A percentile compares a stretch with the other conserved stretches of the same genome.
These are phyloP conservation scores for Heterocephalus glaber DNA, from an alignment of 2,113 vertebrate species.

Conservation along the genomic window DNA sequence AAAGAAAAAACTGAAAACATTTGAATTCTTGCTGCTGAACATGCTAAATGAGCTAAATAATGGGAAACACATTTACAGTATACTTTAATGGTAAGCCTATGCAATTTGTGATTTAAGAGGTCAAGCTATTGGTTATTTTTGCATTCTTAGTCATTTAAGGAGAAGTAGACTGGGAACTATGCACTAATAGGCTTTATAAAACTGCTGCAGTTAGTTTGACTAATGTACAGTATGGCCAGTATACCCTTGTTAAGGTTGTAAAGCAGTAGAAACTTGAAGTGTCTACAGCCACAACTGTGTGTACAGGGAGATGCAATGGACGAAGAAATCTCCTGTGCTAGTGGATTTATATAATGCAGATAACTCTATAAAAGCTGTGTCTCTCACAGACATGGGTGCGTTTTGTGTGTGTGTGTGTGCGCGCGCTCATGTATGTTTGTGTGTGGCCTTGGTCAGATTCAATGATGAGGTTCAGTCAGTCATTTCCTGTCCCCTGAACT, in stretches of 20 bases:
- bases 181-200: conserved; percentile 84
- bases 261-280: conserved; percentile 39
- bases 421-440: fast-evolving
- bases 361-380: not conserved
- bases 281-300: not conserved
- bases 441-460: not conserved
- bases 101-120: conserved; percentile 89
- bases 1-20: conserved; percentile 72
- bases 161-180: conserved; percentile 83
- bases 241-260: conserved; percentile 59
- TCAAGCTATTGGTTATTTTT: conserved; percentile 87
- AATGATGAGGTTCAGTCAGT: not conserved
- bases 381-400: not conserved
- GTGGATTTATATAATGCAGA: not conserved
- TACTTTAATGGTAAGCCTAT: conserved; percentile 85
- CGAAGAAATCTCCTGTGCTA: not conserved
- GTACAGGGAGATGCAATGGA: not conserved
- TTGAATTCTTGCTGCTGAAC: conserved; percentile 83
- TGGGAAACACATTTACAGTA: conserved; percentile 88
- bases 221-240: conserved; percentile 82
- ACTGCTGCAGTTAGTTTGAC: conserved; percentile 84
- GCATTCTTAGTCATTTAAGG: conserved; percentile 87
- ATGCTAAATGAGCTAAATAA: conserved; percentile 88
- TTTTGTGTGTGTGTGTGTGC: not conserved
- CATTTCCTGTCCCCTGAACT: not conserved